Evolutionary conservation across 2,888 invertebrate genomes (phyloP), one percentile per base, ranked within the genome.

Genomic region (Eristalis tenax): DNA sequence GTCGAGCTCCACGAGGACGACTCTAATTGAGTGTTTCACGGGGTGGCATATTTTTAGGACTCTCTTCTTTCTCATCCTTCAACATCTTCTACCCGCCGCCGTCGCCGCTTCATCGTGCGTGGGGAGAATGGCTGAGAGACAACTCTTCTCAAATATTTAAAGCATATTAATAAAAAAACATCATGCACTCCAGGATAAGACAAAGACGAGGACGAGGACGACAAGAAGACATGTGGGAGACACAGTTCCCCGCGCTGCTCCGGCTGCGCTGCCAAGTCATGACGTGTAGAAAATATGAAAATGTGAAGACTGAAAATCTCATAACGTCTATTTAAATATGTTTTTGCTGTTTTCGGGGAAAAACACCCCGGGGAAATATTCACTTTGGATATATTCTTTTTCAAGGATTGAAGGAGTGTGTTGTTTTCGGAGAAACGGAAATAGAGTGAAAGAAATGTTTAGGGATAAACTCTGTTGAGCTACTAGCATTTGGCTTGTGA

Each of bases 281-380:
- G 43, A n/a, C 18, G 50, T 18, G 18, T 75, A 78, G 40, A 59
- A 77, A 70, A 77, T 79, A 70, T 87, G 78, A 89, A 88, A 88
- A 88, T 82, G 75, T 86, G 83, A 89, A 89, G 88, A 88, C 89
- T 88, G 89, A 89, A 89, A 89, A 88, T 89, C 88, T 89, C 89
- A 89, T 89, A 89, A 89, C 83, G 89, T 89, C 89, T 89, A 88
- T 89, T 88, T 85, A 89, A 89, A 89, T 89, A 89, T 88, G 88
- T 89, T 88, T 88, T 88, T 85, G 87, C 85, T 87, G 83, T 87
- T 87, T 82, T 87, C 83, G 66, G 79, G 75, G 79, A 88, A 88
- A 88, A 88, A 88, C 81, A 88, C 85, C 88, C 83, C 69, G 57
- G 70, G 83, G 88, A 50, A 15, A 71, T 78, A 38, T 82, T 75